Conservation (phyloP, 2,113 vertebrate genomes). For the Pterophyllum scalare region DNA sequence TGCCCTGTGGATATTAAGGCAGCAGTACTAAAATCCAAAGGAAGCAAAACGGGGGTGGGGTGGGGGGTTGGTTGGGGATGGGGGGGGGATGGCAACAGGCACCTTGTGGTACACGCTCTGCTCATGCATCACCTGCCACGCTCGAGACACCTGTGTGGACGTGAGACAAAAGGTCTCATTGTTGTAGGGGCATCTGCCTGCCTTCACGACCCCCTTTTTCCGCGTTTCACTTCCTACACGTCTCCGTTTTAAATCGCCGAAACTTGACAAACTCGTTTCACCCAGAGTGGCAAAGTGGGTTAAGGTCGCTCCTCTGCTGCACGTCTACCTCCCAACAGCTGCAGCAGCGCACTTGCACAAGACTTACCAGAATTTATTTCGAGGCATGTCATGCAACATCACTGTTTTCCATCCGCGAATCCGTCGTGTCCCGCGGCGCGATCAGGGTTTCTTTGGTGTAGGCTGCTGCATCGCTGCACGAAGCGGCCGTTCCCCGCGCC, state of each 20-base stretch:
- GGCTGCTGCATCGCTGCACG: slow-evolving; percentile 59
- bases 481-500: slow-evolving; percentile 44
- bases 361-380: slow-evolving; percentile 81
- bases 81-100: slow-evolving; percentile 69
- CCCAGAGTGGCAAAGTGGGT: slow-evolving; percentile 78
- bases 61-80: too few species aligned
- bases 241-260: background rate
- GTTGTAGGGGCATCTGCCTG: background rate
- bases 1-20: background rate
- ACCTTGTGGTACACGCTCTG: slow-evolving; percentile 31
- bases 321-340: slow-evolving; percentile 53
- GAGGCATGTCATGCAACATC: slow-evolving; percentile 71
- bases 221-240: background rate
- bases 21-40: slow-evolving; percentile 13
- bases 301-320: slow-evolving; percentile 73
- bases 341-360: slow-evolving; percentile 78
- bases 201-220: background rate
- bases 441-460: slow-evolving; percentile 56
- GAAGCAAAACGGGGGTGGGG: background rate
- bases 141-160: slow-evolving; percentile 56
- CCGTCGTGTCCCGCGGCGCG: slow-evolving; percentile 37
- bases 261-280: slow-evolving; percentile 70
- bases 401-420: slow-evolving; percentile 62
- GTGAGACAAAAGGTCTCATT: slow-evolving; percentile 42
- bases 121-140: slow-evolving; percentile 74